These are phyloP conservation scores for Macrotrachela quadricornifera DNA, from an alignment of 1,140 invertebrate species.

Conservation along the genomic window DNA sequence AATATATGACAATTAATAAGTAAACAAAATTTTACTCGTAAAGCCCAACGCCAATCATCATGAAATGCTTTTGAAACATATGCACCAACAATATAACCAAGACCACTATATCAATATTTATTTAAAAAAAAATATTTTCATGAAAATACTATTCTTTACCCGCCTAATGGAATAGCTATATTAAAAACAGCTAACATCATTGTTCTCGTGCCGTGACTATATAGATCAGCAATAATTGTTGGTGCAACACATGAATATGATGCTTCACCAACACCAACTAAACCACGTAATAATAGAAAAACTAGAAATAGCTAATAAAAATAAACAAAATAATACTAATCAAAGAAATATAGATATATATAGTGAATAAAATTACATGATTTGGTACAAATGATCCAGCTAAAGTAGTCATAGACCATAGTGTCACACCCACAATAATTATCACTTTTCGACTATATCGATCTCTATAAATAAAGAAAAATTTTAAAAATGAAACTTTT, in stretches of 20 bases:
- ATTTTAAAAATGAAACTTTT: too few relatives aligned
- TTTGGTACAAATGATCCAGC: constrained; percentile 59
- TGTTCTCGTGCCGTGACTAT: constrained; percentile 59
- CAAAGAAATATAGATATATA: neutral
- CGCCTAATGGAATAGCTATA: constrained; percentile 91
- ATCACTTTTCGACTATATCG: constrained; percentile 65
- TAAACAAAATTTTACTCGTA: constrained; percentile 34
- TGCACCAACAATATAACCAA: constrained; percentile 81
- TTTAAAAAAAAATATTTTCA: too few relatives aligned
- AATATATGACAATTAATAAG: too few relatives aligned
- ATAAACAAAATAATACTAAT: constrained; percentile 5
- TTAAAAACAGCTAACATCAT: constrained; percentile 92
- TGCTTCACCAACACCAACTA: constrained; percentile 92
- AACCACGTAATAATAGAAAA: constrained; percentile 66
- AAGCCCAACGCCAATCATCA: constrained; percentile 64
- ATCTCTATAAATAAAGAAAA: constrained; percentile 33
- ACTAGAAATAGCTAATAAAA: constrained; percentile 40
- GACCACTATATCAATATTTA: constrained; percentile 35
- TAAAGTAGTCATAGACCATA: constrained; percentile 81
- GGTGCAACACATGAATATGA: constrained; percentile 97
- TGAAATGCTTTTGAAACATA: constrained; percentile 45
- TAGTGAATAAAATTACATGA: constrained; percentile 35
- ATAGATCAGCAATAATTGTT: constrained; percentile 92
- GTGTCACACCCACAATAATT: constrained; percentile 66
- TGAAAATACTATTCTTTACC: too few relatives aligned